phyloP scores from a whole-genome alignment of 2,113 vertebrate genomes.

The Tricholaema leucomelas region DNA sequence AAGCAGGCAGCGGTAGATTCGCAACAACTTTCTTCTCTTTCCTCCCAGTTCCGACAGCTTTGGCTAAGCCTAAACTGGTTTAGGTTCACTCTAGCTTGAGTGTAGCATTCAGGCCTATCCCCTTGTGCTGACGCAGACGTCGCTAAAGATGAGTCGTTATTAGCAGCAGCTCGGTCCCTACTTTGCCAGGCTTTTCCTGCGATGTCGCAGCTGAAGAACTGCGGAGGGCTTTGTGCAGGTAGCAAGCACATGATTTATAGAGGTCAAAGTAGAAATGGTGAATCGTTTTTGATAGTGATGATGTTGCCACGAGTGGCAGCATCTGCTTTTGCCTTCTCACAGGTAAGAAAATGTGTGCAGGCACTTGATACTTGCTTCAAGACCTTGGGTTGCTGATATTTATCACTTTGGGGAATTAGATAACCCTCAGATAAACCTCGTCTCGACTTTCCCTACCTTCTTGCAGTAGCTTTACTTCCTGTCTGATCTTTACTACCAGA shows the following conservation, averaged over 20 bases:
- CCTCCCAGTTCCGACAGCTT: not conserved
- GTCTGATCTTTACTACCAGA: not conserved
- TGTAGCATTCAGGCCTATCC: not conserved
- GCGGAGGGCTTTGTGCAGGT: not conserved
- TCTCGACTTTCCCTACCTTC: not conserved
- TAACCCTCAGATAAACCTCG: not conserved
- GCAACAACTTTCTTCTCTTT: not conserved
- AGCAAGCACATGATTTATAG: not conserved
- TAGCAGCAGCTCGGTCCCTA: not conserved
- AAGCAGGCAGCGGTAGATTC: not conserved
- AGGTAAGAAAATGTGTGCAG: not conserved
- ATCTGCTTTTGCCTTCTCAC: rapidly evolving
- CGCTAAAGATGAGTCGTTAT: not conserved
- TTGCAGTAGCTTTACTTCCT: not conserved
- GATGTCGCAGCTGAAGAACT: not conserved
- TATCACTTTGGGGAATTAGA: not conserved
- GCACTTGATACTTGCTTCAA: not conserved
- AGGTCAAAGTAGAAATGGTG: not conserved
- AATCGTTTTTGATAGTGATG: not conserved
- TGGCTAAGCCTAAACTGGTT: not conserved
- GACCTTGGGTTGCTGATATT: not conserved
- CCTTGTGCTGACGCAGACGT: not conserved
- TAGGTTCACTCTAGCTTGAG: not conserved
- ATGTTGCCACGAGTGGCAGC: not conserved
- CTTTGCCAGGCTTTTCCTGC: not conserved